phyloP scores from a whole-genome alignment of 2,888 invertebrate genomes.

The Lasius fuliginosus region DNA sequence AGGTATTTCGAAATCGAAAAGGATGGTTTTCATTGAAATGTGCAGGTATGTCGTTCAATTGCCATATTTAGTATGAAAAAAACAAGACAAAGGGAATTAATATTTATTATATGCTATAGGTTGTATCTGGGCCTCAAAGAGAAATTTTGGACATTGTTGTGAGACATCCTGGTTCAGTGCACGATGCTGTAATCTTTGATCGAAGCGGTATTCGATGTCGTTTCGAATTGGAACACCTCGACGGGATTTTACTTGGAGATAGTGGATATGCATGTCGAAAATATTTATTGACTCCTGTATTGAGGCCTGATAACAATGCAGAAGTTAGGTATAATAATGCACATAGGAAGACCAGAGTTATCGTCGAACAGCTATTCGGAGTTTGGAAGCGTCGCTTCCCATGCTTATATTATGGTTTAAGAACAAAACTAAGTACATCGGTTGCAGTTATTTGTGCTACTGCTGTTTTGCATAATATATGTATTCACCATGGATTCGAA shows the following conservation, averaged over 20 bases:
- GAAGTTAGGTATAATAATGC: no score
- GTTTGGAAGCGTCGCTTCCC: not conserved
- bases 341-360: not conserved
- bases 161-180: not conserved
- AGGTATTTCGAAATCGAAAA: not conserved
- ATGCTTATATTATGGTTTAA: not conserved
- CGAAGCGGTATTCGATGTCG: no score
- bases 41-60: no score
- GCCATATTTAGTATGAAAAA: no score
- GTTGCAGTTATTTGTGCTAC: not conserved
- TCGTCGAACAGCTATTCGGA: conserved; percentile 4
- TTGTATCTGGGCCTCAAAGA: no score
- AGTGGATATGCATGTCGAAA: not conserved
- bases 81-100: no score
- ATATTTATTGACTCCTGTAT: not conserved
- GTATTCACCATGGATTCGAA: not conserved
- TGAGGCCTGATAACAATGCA: no score
- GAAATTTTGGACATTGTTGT: not conserved
- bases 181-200: not conserved
- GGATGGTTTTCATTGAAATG: no score
- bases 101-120: no score
- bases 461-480: conserved; percentile 11
- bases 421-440: not conserved
- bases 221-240: no score
- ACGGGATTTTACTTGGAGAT: not conserved